phyloP scores from a whole-genome alignment of 2,113 vertebrate species.

The Riparia riparia region DNA sequence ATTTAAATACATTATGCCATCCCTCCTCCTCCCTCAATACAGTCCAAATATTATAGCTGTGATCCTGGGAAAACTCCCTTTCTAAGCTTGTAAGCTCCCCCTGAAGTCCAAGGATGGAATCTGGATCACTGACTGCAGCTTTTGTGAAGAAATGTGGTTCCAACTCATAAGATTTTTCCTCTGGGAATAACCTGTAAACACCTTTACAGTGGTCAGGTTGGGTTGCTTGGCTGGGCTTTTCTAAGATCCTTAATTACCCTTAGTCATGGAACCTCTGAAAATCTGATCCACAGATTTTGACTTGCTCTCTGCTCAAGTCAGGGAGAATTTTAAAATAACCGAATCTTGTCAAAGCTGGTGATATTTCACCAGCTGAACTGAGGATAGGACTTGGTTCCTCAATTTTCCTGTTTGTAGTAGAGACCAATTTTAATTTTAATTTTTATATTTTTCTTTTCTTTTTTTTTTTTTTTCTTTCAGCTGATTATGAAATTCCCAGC shows the following conservation, averaged over 20 bases:
- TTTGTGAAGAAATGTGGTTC: background rate
- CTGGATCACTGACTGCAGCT: background rate
- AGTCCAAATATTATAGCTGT: background rate
- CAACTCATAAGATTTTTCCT: background rate
- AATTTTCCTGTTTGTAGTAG: background rate
- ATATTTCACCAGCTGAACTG: background rate
- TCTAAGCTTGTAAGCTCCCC: background rate
- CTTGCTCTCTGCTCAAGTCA: background rate
- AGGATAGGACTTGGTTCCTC: background rate
- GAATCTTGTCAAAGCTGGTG: background rate
- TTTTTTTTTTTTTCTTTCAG: conserved; percentile 53
- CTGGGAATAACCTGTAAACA: background rate
- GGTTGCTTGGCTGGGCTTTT: background rate
- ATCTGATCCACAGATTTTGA: background rate
- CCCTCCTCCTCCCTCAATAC: background rate
- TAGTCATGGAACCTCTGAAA: background rate
- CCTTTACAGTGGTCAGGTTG: background rate
- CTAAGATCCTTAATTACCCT: background rate
- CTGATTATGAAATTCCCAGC: conserved; percentile 56
- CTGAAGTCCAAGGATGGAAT: background rate
- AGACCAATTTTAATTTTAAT: background rate
- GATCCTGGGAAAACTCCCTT: background rate
- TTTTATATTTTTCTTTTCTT: background rate
- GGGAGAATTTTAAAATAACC: background rate
- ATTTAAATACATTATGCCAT: background rate